phyloP scores from a whole-genome alignment of 1,140 invertebrate species.

The Zaprionus davidi region DNA sequence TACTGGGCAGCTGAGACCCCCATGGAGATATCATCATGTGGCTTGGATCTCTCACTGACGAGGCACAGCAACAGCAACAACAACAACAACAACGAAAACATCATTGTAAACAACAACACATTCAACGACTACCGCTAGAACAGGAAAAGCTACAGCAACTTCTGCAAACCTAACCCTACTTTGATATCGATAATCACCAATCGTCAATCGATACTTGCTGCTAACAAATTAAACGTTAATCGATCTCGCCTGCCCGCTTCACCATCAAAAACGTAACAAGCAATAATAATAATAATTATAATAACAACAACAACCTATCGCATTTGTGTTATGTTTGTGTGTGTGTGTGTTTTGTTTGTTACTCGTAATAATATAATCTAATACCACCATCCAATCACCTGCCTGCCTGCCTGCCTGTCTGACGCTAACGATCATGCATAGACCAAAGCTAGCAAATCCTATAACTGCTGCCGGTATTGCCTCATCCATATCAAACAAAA shows the following conservation, averaged over 20 bases:
- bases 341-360: constrained; percentile 58
- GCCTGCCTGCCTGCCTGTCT: constrained; percentile 33
- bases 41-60: constrained; percentile 49
- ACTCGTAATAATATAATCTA: constrained; percentile 51
- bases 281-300: constrained; percentile 19
- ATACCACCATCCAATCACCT: constrained; percentile 36
- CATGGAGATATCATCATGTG: constrained; percentile 65
- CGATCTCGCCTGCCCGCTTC: constrained; percentile 25
- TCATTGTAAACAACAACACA: constrained; percentile 18
- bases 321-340: constrained; percentile 69
- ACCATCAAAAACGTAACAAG: constrained; percentile 26
- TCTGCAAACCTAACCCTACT: constrained; percentile 48
- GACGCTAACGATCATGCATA: constrained; percentile 81
- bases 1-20: constrained; percentile 54
- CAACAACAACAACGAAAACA: constrained; percentile 29
- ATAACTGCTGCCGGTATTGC: constrained; percentile 81
- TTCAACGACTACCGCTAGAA: constrained; percentile 5
- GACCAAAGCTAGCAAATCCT: constrained; percentile 76
- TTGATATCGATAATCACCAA: constrained; percentile 43
- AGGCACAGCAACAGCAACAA: constrained; percentile 34
- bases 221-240: constrained; percentile 11
- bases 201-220: constrained; percentile 18
- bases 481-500: constrained; percentile 78
- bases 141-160: constrained; percentile 19
- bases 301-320: constrained; percentile 23